Evolutionary conservation across 2,113 vertebrate genomes (phyloP).

Genomic region (Eptatretus burgeri): DNA sequence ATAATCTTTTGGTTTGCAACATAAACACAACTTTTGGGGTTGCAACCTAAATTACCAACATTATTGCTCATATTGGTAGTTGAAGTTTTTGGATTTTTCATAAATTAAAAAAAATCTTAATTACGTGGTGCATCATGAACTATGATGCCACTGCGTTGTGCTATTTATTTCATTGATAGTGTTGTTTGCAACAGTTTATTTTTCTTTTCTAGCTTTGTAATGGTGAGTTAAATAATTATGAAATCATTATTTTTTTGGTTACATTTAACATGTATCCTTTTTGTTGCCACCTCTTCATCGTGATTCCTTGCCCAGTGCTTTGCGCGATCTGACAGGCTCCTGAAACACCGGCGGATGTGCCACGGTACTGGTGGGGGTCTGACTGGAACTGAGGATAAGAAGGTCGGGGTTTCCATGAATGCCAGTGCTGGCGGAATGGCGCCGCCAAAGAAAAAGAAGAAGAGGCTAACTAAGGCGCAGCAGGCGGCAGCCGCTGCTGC

Average conservation of each 20-base stretch:
- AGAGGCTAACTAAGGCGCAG: constrained; percentile 14
- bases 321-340: constrained; percentile 80
- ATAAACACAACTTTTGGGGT: too few species aligned
- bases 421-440: constrained; percentile 9
- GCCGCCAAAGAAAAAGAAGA: constrained; percentile 81
- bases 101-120: too few species aligned
- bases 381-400: constrained; percentile 27
- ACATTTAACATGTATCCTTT: too few species aligned
- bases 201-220: too few species aligned
- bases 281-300: too few species aligned
- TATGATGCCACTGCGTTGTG: neutral
- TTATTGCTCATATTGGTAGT: neutral
- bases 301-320: constrained; percentile 32
- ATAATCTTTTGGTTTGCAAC: too few species aligned
- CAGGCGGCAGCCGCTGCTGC: neutral
- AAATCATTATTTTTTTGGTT: too few species aligned
- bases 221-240: too few species aligned
- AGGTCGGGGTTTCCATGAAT: neutral
- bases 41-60: too few species aligned
- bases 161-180: constrained; percentile 6
- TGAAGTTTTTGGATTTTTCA: neutral
- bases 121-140: neutral
- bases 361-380: constrained; percentile 51
- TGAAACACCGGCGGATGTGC: constrained; percentile 98
- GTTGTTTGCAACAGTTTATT: constrained; percentile 2